A percentile compares a stretch with the other conserved stretches of the same genome.
Conservation (phyloP, 1,140 invertebrate genomes). For the Procambarus clarkii region DNA sequence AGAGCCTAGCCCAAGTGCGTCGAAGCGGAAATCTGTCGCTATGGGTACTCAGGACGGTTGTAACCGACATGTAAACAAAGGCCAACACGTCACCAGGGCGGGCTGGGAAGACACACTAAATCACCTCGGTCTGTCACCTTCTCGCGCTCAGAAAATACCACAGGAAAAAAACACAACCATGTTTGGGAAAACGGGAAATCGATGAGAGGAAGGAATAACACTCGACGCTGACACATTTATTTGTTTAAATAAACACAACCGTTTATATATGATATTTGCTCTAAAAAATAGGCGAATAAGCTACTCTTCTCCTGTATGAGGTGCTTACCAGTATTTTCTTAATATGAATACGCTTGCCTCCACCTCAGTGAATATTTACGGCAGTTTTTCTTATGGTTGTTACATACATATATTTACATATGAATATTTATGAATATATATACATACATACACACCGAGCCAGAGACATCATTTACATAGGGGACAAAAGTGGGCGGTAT, state of each 20-base stretch:
- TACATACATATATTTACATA: neutral
- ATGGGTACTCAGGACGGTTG: conserved; percentile 43
- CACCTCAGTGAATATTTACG: neutral
- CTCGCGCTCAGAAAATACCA: conserved; percentile 37
- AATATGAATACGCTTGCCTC: neutral
- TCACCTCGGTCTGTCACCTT: conserved; percentile 58
- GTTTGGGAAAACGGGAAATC: conserved; percentile 69
- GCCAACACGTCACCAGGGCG: conserved; percentile 30
- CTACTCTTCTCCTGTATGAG: neutral
- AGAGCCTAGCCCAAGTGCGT: conserved; percentile 60
- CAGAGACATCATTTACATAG: neutral
- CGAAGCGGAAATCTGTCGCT: conserved; percentile 63
- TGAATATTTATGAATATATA: neutral
- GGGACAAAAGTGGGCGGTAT: neutral
- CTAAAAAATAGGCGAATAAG: neutral
- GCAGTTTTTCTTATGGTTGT: neutral
- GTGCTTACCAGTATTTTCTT: neutral
- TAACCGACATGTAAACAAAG: conserved; percentile 64
- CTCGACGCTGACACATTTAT: conserved; percentile 7
- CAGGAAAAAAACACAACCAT: conserved; percentile 55
- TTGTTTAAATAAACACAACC: neutral
- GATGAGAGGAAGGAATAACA: conserved; percentile 55
- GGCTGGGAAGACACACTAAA: conserved; percentile 31
- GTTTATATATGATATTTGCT: neutral
- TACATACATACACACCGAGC: neutral